Conservation (phyloP, 2,888 invertebrate species). For the Zootermopsis nevadensis region DNA sequence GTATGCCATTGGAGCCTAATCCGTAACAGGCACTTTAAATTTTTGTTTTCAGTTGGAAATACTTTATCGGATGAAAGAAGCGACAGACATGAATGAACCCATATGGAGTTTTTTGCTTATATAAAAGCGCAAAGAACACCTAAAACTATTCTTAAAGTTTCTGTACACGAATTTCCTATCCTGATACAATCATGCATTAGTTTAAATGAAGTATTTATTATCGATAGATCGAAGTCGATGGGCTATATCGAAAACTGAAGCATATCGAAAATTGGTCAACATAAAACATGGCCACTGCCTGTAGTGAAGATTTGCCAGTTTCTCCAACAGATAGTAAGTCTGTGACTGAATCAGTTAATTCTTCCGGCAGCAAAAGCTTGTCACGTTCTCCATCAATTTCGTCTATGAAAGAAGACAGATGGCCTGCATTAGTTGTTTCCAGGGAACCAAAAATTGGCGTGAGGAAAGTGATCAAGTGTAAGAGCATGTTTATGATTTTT, state of each 20-base stretch:
- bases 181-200: no score
- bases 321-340: slow-evolving; percentile 60
- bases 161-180: no score
- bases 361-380: slow-evolving; percentile 60
- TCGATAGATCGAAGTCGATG: neutral
- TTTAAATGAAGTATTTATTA: no score
- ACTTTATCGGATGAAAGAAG: no score
- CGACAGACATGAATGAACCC: no score
- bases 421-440: slow-evolving; percentile 59
- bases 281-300: slow-evolving; percentile 60
- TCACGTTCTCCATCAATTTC: slow-evolving; percentile 70
- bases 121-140: no score
- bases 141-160: no score
- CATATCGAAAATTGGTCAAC: slow-evolving; percentile 5
- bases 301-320: slow-evolving; percentile 60
- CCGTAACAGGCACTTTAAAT: no score
- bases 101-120: no score
- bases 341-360: slow-evolving; percentile 46
- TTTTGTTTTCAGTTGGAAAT: no score
- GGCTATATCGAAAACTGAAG: neutral
- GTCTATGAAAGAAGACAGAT: slow-evolving; percentile 67
- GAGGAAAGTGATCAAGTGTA: slow-evolving; percentile 15
- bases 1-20: no score
- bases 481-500: neutral
- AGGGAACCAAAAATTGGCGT: slow-evolving; percentile 21